Conservation (phyloP, 1,140 invertebrate genomes). For the Leptopilina boulardi region DNA sequence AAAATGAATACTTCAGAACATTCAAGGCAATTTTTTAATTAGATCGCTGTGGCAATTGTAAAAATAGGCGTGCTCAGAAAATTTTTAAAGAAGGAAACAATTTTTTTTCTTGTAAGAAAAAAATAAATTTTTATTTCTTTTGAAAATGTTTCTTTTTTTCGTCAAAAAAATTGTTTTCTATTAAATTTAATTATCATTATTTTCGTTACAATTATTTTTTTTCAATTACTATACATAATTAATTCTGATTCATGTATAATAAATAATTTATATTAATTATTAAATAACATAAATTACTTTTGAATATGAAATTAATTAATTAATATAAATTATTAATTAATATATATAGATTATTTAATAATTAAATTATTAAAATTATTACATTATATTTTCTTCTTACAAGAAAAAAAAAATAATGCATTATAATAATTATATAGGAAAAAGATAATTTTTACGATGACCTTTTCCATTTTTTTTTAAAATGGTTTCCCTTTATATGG, state of each 20-base stretch:
- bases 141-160: too few relatives aligned
- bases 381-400: not conserved
- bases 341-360: not conserved
- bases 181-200: too few relatives aligned
- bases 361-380: not conserved
- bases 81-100: not conserved
- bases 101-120: not conserved
- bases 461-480: not conserved
- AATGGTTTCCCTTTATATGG: not conserved
- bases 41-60: slow-evolving; percentile 44
- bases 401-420: not conserved
- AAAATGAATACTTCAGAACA: slow-evolving; percentile 34
- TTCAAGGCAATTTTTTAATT: slow-evolving; percentile 43
- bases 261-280: too few relatives aligned
- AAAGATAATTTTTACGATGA: not conserved
- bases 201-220: too few relatives aligned
- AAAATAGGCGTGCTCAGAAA: slow-evolving; percentile 22
- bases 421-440: not conserved
- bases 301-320: too few relatives aligned
- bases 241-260: too few relatives aligned
- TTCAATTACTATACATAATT: too few relatives aligned
- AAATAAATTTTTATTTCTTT: not conserved
- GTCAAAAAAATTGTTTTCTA: too few relatives aligned
- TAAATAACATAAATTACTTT: too few relatives aligned
- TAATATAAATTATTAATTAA: too few relatives aligned